These are phyloP conservation scores for Stichopus horrens DNA, from an alignment of 53 echinoderm and acorn worm genomes.

Conservation along the genomic window DNA sequence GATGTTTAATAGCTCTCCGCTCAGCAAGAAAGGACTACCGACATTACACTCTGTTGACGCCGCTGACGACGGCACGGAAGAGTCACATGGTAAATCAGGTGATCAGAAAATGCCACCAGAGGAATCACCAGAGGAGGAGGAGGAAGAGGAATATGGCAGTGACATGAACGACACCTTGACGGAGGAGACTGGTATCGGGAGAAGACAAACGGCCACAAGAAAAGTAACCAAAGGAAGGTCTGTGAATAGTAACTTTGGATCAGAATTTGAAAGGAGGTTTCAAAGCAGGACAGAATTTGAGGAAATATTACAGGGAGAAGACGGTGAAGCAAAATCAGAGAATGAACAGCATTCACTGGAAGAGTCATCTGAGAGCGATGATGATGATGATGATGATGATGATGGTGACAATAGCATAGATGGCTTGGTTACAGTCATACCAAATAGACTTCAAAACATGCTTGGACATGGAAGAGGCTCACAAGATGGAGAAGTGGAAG, in stretches of 20 bases:
- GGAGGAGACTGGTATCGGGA: constrained; percentile 13
- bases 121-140: not conserved
- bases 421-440: constrained; percentile 42
- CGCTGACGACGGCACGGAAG: constrained; percentile 35
- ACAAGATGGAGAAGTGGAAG: not conserved
- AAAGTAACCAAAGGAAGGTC: constrained; percentile 35
- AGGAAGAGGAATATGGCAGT: constrained; percentile 22
- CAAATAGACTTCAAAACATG: constrained; percentile 30
- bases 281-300: not conserved
- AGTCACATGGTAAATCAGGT: constrained; percentile 61
- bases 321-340: not conserved
- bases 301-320: constrained; percentile 25
- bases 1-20: constrained; percentile 12
- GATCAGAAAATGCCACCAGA: not conserved
- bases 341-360: not conserved
- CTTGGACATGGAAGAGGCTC: not conserved
- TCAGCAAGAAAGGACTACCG: constrained; percentile 25
- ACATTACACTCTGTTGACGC: constrained; percentile 53
- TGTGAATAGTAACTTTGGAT: not conserved
- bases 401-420: constrained; percentile 35
- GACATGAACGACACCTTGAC: constrained; percentile 39
- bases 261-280: not conserved
- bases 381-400: constrained; percentile 34
- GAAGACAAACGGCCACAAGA: constrained; percentile 55
- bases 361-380: constrained; percentile 54